Conservation (phyloP, 1,140 invertebrate species). For the Papilio aristodemus region DNA sequence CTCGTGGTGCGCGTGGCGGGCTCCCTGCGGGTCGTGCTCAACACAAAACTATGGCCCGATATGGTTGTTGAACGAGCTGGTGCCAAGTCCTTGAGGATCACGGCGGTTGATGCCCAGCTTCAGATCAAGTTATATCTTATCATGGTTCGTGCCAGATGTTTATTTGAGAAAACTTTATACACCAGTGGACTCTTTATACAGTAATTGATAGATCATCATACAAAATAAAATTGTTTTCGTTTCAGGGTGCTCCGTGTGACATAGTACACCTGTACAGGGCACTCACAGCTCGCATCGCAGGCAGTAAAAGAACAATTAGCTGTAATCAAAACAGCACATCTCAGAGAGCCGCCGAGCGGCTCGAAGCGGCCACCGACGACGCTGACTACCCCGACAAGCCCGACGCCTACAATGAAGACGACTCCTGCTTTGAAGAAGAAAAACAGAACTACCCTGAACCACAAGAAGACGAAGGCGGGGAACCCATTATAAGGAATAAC, state of each 20-base stretch:
- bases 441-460: constrained; percentile 39
- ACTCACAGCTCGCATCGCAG: constrained; percentile 71
- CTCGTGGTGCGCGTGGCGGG: constrained; percentile 93
- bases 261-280: constrained; percentile 87
- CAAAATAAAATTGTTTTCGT: constrained; percentile 34
- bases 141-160: constrained; percentile 85
- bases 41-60: constrained; percentile 96
- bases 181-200: too few relatives aligned
- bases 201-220: too few relatives aligned
- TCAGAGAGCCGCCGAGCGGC: constrained; percentile 57
- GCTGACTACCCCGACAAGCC: constrained; percentile 49
- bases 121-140: constrained; percentile 93
- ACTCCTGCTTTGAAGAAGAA: constrained; percentile 36
- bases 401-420: constrained; percentile 39
- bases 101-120: constrained; percentile 91
- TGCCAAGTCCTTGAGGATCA: constrained; percentile 92
- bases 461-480: constrained; percentile 37
- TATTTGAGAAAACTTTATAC: not conserved
- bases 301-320: constrained; percentile 51
- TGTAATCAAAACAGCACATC: constrained; percentile 49
- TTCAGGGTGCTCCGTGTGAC: constrained; percentile 89
- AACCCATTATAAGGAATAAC: constrained; percentile 39
- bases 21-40: constrained; percentile 93
- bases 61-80: constrained; percentile 94
- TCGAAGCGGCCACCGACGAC: constrained; percentile 57